Evolutionary conservation across 1,140 invertebrate species (phyloP), one percentile per base, ranked within the genome.

Genomic region (Zaprionus camerounensis): DNA sequence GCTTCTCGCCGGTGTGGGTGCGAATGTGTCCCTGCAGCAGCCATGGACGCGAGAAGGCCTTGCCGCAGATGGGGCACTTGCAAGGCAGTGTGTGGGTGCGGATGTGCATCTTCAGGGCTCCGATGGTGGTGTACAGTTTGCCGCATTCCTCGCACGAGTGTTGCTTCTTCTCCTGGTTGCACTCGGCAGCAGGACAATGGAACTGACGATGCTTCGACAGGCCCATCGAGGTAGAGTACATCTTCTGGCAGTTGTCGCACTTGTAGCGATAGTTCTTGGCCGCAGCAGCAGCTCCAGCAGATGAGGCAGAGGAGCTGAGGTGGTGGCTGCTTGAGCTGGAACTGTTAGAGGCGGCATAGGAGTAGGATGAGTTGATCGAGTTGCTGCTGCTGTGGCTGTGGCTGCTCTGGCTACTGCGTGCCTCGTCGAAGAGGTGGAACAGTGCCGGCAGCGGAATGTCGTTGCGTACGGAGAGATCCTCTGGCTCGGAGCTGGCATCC

Each of bases 1-100:
- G 98, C 90, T 99, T 99, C 93, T 99, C 95, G 0, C 95, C 95
- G 0, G 95, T 95, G 92, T 99, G 98, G 0, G 98, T 98, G 31
- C 98, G 94, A 80, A 98, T 98, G 93, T 99, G 98, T 1, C 98
- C 97, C 93, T 99, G 98, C 3, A 99, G 95, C 38, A 99, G 93
- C 98, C 98, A 99, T 0, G 98, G 98, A 38, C 98, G 94, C 1
- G 97, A 99, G 94, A 99, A 99, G 2, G 98, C 98, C 93, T 99
- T 99, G 1, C 98, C 98, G 92, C 98, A 99, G 26, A 99, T 94
- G 76, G 97, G 96, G 91, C 99, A 99, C 93, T 99, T 99, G 94
- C 98, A 99, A 0, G 99, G 99, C 73, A 99, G 93, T 0, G 99
- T 99, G 77, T 96, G 95, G 2, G 94, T 95, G 67, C 96, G 92